A percentile compares a stretch with the other conserved stretches of the same genome.
Conservation (phyloP, 2,888 invertebrate species). For the Mythimna albipuncta region DNA sequence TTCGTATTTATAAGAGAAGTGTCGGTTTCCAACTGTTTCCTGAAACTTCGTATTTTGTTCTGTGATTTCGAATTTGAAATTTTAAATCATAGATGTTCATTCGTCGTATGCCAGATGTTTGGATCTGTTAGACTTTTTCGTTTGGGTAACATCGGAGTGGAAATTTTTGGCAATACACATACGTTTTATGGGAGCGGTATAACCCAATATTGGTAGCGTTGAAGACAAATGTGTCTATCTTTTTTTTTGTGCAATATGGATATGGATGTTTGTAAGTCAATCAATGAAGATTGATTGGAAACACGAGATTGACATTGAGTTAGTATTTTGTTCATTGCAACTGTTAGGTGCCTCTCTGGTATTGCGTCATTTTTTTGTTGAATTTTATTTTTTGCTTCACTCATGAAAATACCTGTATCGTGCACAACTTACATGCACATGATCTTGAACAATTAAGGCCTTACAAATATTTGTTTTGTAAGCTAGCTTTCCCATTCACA, state of each 20-base stretch:
- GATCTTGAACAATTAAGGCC: too few relatives aligned
- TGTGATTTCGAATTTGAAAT: slow-evolving; percentile 50
- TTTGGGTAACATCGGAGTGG: slow-evolving; percentile 32
- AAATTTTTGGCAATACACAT: slow-evolving; percentile 31
- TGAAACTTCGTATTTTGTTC: slow-evolving; percentile 54
- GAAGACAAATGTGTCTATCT: slow-evolving; percentile 29
- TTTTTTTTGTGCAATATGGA: slow-evolving; percentile 7
- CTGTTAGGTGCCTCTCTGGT: neutral
- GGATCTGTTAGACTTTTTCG: slow-evolving; percentile 42
- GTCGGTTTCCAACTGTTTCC: slow-evolving; percentile 41
- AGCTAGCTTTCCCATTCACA: too few relatives aligned
- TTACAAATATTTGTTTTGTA: too few relatives aligned
- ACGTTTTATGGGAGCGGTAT: slow-evolving; percentile 19
- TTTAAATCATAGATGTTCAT: slow-evolving; percentile 49
- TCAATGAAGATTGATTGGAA: slow-evolving; percentile 21
- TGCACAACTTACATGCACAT: too few relatives aligned
- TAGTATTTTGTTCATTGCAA: neutral
- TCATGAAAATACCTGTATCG: too few relatives aligned
- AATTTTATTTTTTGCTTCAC: too few relatives aligned
- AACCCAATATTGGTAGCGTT: slow-evolving; percentile 28
- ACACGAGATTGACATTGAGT: neutral
- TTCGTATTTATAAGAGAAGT: slow-evolving; percentile 45
- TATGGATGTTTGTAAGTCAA: slow-evolving; percentile 24
- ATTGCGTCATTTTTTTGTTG: neutral
- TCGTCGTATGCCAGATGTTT: slow-evolving; percentile 50